Evolutionary conservation across 2,888 invertebrate genomes (phyloP).

Genomic region (Melipona bicolor): DNA sequence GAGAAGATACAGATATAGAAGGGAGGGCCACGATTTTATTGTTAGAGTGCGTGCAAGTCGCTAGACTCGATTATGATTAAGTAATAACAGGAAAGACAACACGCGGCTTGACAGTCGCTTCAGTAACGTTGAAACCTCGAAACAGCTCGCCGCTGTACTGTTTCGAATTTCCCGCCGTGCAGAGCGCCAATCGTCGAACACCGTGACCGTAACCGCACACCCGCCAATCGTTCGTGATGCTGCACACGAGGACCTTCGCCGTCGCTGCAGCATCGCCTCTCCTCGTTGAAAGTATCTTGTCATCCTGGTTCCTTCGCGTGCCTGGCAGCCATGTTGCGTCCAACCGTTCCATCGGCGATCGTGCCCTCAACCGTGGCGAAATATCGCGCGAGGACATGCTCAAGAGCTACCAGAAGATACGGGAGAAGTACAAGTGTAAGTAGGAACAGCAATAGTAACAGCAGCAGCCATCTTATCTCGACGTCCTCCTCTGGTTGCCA

Average conservation of each 20-base stretch:
- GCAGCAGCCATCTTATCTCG: conserved; percentile 49
- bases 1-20: conserved; percentile 10
- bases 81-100: not conserved
- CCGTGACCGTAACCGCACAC: conserved; percentile 34
- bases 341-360: conserved; percentile 53
- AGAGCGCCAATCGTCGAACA: conserved; percentile 59
- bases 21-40: conserved; percentile 3
- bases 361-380: conserved; percentile 47
- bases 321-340: conserved; percentile 19
- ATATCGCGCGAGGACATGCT: conserved; percentile 75
- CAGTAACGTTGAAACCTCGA: conserved; percentile 3
- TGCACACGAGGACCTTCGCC: conserved; percentile 71
- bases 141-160: not conserved
- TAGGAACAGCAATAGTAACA: conserved; percentile 47
- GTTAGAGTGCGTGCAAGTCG: conserved; percentile 33
- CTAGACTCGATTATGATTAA: conserved; percentile 11
- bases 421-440: conserved; percentile 82
- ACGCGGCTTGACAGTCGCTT: not conserved
- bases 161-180: conserved; percentile 62
- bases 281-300: conserved; percentile 46
- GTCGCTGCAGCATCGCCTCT: conserved; percentile 54
- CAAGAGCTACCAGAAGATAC: conserved; percentile 77
- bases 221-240: conserved; percentile 74
- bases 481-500: not conserved
- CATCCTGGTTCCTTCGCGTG: conserved; percentile 32